A percentile compares a stretch with the other conserved stretches of the same genome.
Conservation (phyloP, 2,113 vertebrate genomes). For the Boleophthalmus pectinirostris region DNA sequence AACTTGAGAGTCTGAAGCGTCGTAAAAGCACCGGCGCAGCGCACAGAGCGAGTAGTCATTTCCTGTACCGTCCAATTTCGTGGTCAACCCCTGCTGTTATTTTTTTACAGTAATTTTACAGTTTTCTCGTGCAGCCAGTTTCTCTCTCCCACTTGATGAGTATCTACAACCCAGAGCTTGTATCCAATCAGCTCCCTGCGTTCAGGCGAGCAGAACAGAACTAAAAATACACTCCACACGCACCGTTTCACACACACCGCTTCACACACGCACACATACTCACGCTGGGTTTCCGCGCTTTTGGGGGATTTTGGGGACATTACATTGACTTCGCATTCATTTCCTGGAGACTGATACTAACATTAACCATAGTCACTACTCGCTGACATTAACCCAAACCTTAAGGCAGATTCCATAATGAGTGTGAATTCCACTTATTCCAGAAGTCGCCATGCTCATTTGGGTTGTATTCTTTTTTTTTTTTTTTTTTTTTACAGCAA, state of each 20-base stretch:
- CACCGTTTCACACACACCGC: slow-evolving; percentile 10
- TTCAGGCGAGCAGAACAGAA: slow-evolving; percentile 53
- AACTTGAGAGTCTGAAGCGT: no score
- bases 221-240: slow-evolving; percentile 52
- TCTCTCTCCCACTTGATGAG: slow-evolving; percentile 63
- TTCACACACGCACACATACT: not conserved
- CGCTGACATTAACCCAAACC: no score
- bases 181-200: slow-evolving; percentile 65
- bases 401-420: no score
- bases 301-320: no score
- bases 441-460: no score
- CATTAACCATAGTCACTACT: no score
- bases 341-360: no score
- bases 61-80: not conserved
- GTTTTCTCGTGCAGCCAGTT: slow-evolving; percentile 24
- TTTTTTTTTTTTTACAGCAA: no score
- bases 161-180: slow-evolving; percentile 56
- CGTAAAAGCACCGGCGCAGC: no score
- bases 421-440: no score
- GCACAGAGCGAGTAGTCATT: not conserved
- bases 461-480: no score
- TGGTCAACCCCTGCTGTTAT: not conserved
- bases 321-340: no score
- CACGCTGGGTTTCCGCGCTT: slow-evolving; percentile 11
- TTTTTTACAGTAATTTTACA: not conserved